Evolutionary conservation across 1,140 invertebrate genomes (phyloP).

Genomic region (Metaphire vulgaris): DNA sequence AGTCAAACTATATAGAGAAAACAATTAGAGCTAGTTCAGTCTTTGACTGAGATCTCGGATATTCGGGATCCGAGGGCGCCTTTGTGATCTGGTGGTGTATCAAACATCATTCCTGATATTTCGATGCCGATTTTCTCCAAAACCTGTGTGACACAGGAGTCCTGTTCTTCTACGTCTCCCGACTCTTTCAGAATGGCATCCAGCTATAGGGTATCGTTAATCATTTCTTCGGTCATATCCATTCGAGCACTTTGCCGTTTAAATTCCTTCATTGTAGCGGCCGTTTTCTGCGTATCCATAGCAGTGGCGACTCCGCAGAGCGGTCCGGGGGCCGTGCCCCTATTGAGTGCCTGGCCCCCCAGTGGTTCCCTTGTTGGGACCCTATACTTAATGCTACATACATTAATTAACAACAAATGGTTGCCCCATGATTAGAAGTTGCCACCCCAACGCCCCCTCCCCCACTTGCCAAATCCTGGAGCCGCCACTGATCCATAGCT

Average conservation of each 20-base stretch:
- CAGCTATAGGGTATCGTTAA: constrained; percentile 81
- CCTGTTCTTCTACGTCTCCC: constrained; percentile 80
- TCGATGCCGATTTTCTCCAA: constrained; percentile 94
- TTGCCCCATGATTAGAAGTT: no score
- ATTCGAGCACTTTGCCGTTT: constrained; percentile 73
- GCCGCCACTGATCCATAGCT: no score
- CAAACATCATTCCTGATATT: constrained; percentile 65
- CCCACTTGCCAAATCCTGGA: no score
- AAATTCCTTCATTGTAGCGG: constrained; percentile 74
- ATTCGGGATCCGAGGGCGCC: background rate
- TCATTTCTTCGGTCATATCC: constrained; percentile 92
- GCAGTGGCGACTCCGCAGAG: no score
- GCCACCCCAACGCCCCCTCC: no score
- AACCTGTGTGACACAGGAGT: constrained; percentile 77
- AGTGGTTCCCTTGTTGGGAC: no score
- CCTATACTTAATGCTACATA: no score
- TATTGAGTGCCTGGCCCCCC: no score
- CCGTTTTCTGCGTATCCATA: constrained; percentile 76
- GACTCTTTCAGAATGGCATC: constrained; percentile 82
- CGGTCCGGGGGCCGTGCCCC: no score
- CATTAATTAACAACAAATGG: no score
- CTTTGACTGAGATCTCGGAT: background rate
- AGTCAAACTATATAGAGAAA: no score
- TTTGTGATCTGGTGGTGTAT: background rate
- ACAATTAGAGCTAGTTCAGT: background rate